Evolutionary conservation across 2,113 vertebrate genomes (phyloP).

Genomic region (Carassius gibelio): DNA sequence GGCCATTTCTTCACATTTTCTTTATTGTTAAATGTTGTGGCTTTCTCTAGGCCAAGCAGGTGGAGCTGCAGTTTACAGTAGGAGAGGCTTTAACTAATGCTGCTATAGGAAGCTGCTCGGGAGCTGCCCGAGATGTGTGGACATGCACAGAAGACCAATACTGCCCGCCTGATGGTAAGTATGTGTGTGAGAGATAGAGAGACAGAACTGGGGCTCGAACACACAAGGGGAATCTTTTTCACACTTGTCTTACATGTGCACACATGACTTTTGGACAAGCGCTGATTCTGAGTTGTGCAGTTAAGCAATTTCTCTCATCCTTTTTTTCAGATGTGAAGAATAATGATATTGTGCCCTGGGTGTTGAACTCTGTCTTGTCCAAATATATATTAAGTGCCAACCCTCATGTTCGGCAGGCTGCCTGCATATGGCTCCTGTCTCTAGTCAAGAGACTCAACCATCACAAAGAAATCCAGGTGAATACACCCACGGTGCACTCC

Average conservation of each 20-base stretch:
- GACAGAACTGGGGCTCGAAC: not conserved
- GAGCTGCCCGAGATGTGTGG: constrained; percentile 91
- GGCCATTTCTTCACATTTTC: not conserved
- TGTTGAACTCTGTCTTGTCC: constrained; percentile 85
- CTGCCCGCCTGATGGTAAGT: constrained; percentile 78
- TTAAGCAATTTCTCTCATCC: too few relatives aligned
- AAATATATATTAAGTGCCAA: constrained; percentile 90
- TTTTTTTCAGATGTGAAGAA: constrained; percentile 79
- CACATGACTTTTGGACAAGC: not conserved
- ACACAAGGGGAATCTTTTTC: not conserved
- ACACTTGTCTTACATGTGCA: not conserved
- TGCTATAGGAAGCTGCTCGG: constrained; percentile 86
- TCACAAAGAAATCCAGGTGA: constrained; percentile 91
- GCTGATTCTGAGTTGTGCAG: too few relatives aligned
- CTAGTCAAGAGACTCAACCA: constrained; percentile 90
- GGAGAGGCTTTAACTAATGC: constrained; percentile 93
- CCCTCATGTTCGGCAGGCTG: constrained; percentile 90
- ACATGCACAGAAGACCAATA: constrained; percentile 91
- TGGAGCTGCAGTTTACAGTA: constrained; percentile 95
- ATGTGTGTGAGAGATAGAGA: not conserved
- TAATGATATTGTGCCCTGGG: constrained; percentile 88
- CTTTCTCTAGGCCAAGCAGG: constrained; percentile 86
- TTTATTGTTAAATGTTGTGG: not conserved
- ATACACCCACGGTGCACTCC: not conserved
- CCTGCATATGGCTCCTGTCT: constrained; percentile 96